Base-by-base conservation (phyloP, 2,888 invertebrate genomes). In the Dolichopus griseipennis region DNA sequence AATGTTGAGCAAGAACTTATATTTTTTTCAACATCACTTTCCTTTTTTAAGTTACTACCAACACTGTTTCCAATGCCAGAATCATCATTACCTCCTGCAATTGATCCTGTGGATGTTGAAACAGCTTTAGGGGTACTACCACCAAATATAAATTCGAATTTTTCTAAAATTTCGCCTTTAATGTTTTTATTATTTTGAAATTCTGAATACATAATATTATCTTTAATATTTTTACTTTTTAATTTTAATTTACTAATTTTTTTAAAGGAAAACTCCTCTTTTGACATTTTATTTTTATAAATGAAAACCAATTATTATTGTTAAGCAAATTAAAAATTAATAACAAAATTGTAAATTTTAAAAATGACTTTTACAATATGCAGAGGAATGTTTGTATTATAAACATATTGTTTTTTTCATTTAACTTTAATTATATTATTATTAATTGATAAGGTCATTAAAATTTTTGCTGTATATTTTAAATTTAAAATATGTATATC, bases 1-100 rank as follows among this genome's bases (percentile, higher is more conserved):
- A 80, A 71, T 37, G 80, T 80, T 64, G 80, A 80, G 72, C 80
- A 80, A 70, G 80, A 80, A 73, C 80, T 80, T 37, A 80, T 80
- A 70, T 80, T 80, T 71, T 80, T 80, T 72, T 80, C 80, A 52
- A 65, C 64, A 41, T 68, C 68, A 41, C 63, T 66, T 68, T 67
- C 69, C 10, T 62, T 68, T 43, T 52, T 52, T 6, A 52, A 18
- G n/a, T 52, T 52, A 6, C 52, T 52, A 6, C 52, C 52, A 52
- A 52, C 52, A n/a, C 52, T 52, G 18, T 52, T 52, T 52, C 61
- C 65, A 34, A 65, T 20, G 18, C 65, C 63, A n/a, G 37, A 34
- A n/a, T 61, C 63, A 7, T 63, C 52, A 20, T 37, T 64, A 37
- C 20, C 18, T 1, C 64, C 64, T 20, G 37, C 64, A 20, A 64